These are phyloP conservation scores for Bedellia somnulentella DNA, from an alignment of 2,888 invertebrate species.

Conservation along the genomic window DNA sequence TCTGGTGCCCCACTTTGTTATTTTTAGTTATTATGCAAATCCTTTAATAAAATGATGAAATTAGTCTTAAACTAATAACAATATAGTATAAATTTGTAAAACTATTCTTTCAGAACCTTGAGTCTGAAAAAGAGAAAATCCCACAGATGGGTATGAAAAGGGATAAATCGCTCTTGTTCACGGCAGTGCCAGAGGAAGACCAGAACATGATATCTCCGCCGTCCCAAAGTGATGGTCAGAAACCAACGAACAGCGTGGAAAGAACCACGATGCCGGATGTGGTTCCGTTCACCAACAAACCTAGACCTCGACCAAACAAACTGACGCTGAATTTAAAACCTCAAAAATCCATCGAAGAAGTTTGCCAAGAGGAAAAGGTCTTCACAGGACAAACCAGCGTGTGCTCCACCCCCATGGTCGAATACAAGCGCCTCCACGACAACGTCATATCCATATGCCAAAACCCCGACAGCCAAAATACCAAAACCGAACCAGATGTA, in stretches of 20 bases:
- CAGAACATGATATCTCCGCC: slow-evolving; percentile 53
- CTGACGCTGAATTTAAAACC: slow-evolving; percentile 61
- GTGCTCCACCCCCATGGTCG: slow-evolving; percentile 77
- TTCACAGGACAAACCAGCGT: slow-evolving; percentile 74
- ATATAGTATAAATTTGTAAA: too few relatives aligned
- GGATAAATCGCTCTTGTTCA: slow-evolving; percentile 78
- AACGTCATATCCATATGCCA: slow-evolving; percentile 75
- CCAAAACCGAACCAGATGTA: slow-evolving; percentile 45
- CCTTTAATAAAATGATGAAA: too few relatives aligned
- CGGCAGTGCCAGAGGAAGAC: slow-evolving; percentile 81
- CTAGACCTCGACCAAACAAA: slow-evolving; percentile 55
- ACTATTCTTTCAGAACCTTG: slow-evolving; percentile 42
- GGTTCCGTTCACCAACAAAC: slow-evolving; percentile 52
- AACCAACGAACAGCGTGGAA: slow-evolving; percentile 22
- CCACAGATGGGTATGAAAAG: slow-evolving; percentile 67
- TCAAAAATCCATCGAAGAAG: slow-evolving; percentile 59
- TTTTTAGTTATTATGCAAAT: too few relatives aligned
- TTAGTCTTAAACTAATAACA: too few relatives aligned
- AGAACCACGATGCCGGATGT: slow-evolving; percentile 51
- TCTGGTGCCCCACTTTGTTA: too few relatives aligned
- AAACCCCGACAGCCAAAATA: slow-evolving; percentile 58
- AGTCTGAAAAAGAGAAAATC: slow-evolving; percentile 47
- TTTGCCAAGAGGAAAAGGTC: slow-evolving; percentile 51
- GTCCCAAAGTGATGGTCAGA: slow-evolving; percentile 14
- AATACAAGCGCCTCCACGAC: slow-evolving; percentile 72